Percentiles rank a stretch among this genome's conserved stretches.
These are phyloP conservation scores for Leucoptera coffeella DNA, from an alignment of 2,888 invertebrate genomes.

Conservation along the genomic window DNA sequence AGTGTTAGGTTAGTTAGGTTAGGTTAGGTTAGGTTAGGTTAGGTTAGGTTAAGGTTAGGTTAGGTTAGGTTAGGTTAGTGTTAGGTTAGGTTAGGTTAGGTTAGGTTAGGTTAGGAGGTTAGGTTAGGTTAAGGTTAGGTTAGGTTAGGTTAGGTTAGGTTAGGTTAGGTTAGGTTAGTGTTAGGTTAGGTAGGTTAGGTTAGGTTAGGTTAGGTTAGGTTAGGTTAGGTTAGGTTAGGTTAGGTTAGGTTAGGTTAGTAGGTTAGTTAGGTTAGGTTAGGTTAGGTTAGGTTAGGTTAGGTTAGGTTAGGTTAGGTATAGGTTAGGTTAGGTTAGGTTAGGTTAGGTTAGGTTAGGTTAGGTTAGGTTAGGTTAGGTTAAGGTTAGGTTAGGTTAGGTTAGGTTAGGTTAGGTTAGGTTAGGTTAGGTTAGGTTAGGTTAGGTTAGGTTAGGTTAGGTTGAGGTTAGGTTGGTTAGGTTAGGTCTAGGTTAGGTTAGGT, in stretches of 20 bases:
- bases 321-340: no score
- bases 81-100: no score
- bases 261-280: constrained; percentile 9
- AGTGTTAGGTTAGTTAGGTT: no score
- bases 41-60: constrained; percentile 7
- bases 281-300: constrained; percentile 2
- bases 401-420: constrained; percentile 3
- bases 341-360: constrained; percentile 3
- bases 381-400: constrained; percentile 1
- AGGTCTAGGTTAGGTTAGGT: no score
- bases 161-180: constrained; percentile 5
- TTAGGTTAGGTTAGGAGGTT: constrained; percentile 4
- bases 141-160: constrained; percentile 4
- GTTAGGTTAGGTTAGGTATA: constrained; percentile 1
- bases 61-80: constrained; percentile 4
- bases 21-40: constrained; percentile 7
- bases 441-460: constrained; percentile 1
- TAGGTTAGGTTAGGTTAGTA: constrained; percentile 9
- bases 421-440: constrained; percentile 3
- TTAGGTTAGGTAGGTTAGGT: constrained; percentile 4
- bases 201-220: constrained; percentile 9
- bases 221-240: constrained; percentile 9
- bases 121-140: constrained; percentile 5
- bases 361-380: no score
- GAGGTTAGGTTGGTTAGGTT: constrained; percentile 1